Conservation (phyloP, 2,797 vertebrate genomes). For the Anniella stebbinsi region DNA sequence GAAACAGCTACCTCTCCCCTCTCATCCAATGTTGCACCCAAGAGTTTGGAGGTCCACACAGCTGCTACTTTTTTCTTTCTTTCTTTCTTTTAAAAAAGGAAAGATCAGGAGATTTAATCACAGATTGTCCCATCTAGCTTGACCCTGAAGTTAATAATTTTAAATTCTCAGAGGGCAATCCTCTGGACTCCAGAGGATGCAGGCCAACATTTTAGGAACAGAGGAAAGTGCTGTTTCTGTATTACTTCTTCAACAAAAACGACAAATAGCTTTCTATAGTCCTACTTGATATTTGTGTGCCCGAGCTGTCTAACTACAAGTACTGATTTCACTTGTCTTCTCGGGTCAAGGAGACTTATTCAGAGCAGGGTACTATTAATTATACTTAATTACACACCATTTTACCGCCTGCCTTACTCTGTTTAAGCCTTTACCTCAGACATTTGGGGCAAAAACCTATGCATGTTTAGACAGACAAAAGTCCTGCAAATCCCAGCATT, state of each 20-base stretch:
- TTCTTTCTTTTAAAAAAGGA: neutral
- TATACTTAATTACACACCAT: neutral
- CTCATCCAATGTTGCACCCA: too few species aligned
- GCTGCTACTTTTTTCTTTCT: neutral
- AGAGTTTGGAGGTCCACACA: neutral
- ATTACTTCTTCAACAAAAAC: neutral
- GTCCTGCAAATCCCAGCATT: too few species aligned
- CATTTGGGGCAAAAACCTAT: too few species aligned
- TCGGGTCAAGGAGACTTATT: neutral
- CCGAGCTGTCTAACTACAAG: neutral
- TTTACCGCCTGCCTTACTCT: neutral
- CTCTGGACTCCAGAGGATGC: neutral
- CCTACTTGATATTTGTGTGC: neutral
- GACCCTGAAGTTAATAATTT: neutral
- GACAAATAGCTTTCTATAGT: neutral
- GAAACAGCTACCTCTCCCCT: neutral
- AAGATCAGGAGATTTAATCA: neutral
- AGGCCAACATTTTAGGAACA: neutral
- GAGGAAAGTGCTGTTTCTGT: neutral
- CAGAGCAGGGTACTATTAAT: neutral
- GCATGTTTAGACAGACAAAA: too few species aligned
- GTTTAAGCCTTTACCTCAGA: neutral
- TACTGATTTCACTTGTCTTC: neutral
- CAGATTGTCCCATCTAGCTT: neutral
- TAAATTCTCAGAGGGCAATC: neutral